A percentile compares a stretch with the other conserved stretches of the same genome.
Conservation (phyloP, 2,113 vertebrate genomes). For the Tragelaphus scriptus region DNA sequence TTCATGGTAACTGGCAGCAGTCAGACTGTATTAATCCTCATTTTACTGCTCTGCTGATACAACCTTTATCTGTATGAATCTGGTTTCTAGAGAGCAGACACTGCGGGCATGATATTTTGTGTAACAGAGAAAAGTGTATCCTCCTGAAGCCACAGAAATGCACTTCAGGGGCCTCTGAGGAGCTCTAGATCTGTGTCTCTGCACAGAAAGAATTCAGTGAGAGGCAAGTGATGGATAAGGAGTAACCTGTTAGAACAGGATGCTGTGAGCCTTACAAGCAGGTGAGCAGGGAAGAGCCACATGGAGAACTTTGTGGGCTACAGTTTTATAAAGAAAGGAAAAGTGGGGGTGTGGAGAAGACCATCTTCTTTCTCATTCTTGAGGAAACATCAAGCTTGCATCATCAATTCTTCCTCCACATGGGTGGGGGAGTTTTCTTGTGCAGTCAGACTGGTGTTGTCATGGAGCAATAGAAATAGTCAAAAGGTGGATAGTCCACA, state of each 20-base stretch:
- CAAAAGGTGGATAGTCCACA: neutral
- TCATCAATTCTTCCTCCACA: neutral
- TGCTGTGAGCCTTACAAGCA: neutral
- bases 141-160: neutral
- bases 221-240: neutral
- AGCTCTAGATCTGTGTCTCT: neutral
- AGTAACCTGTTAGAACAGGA: neutral
- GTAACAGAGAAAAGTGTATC: neutral
- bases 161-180: neutral
- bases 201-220: neutral
- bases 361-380: neutral
- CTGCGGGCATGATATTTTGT: neutral
- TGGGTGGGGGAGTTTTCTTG: neutral
- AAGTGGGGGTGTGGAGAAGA: neutral
- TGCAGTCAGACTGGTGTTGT: too few species aligned
- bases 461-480: neutral
- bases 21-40: neutral
- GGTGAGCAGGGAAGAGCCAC: rapidly evolving
- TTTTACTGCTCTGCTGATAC: neutral
- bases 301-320: rapidly evolving
- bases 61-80: neutral
- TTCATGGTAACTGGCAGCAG: neutral
- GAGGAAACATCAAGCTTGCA: neutral
- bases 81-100: neutral
- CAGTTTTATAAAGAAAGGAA: neutral